phyloP scores from a whole-genome alignment of 2,888 invertebrate genomes.

The Caradrina kadenii region DNA sequence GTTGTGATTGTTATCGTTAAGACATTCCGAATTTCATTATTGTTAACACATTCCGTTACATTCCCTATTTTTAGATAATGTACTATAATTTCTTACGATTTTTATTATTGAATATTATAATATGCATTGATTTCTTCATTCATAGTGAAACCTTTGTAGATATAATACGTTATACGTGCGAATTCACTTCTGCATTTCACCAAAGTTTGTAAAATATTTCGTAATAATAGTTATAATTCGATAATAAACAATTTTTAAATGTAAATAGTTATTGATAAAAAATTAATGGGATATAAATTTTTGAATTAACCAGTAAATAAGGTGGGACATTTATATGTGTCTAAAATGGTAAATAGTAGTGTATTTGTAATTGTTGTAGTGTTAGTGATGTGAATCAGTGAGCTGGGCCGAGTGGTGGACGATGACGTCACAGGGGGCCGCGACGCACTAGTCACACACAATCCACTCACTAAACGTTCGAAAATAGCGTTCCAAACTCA shows the following conservation, averaged over 20 bases:
- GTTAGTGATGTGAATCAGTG: conserved; percentile 85
- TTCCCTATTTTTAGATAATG: conserved; percentile 77
- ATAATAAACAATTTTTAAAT: conserved; percentile 88
- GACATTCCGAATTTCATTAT: conserved; percentile 78
- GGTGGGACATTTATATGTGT: conserved; percentile 85
- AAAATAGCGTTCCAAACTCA: conserved; percentile 41
- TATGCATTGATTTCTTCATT: conserved; percentile 64
- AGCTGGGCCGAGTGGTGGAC: conserved; percentile 74
- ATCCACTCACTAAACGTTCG: conserved; percentile 58
- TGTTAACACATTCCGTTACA: conserved; percentile 87
- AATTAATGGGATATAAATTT: conserved; percentile 79
- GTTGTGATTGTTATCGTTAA: conserved; percentile 89
- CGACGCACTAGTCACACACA: conserved; percentile 86
- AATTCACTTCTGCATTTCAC: conserved; percentile 88
- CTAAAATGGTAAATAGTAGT: conserved; percentile 89
- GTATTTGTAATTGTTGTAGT: conserved; percentile 90
- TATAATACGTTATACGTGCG: conserved; percentile 84
- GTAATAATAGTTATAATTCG: conserved; percentile 88
- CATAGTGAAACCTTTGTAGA: conserved; percentile 79
- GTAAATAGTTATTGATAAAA: conserved; percentile 88
- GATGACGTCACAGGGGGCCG: conserved; percentile 77
- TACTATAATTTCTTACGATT: conserved; percentile 63
- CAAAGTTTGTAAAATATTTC: conserved; percentile 91
- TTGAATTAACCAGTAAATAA: conserved; percentile 84
- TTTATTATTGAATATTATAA: conserved; percentile 61